Percentiles rank a stretch among this genome's conserved stretches.
These are phyloP conservation scores for Contarinia nasturtii DNA, from an alignment of 1,140 invertebrate species.

Conservation along the genomic window DNA sequence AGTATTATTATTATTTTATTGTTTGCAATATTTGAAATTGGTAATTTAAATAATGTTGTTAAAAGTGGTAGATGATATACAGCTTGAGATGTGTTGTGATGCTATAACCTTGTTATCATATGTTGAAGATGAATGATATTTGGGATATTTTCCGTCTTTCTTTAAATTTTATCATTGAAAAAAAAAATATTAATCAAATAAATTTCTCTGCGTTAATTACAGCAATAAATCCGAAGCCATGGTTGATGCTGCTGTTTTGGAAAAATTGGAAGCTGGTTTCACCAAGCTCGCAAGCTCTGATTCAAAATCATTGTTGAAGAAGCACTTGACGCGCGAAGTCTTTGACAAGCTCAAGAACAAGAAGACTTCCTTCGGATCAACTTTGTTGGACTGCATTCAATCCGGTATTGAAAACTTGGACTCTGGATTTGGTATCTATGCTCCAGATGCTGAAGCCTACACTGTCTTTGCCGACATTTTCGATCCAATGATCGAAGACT, in stretches of 20 bases:
- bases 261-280: slow-evolving; percentile 79
- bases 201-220: slow-evolving; percentile 16
- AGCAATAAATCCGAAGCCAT: slow-evolving; percentile 52
- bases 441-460: slow-evolving; percentile 86
- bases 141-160: too few relatives aligned
- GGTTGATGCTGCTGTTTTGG: slow-evolving; percentile 70
- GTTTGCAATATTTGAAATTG: too few relatives aligned
- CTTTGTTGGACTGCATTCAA: slow-evolving; percentile 78
- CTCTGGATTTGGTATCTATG: slow-evolving; percentile 88
- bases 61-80: too few relatives aligned
- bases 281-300: slow-evolving; percentile 71
- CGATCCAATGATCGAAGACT: slow-evolving; percentile 92
- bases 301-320: slow-evolving; percentile 89
- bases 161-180: too few relatives aligned
- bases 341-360: slow-evolving; percentile 79
- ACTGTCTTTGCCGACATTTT: slow-evolving; percentile 77
- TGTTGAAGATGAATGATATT: too few relatives aligned
- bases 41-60: too few relatives aligned
- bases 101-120: too few relatives aligned
- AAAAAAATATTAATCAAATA: too few relatives aligned
- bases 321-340: slow-evolving; percentile 74
- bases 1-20: too few relatives aligned
- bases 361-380: slow-evolving; percentile 81
- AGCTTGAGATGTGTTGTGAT: too few relatives aligned
- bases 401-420: slow-evolving; percentile 78